phyloP scores from a whole-genome alignment of 2,113 vertebrate genomes.

The Phocoena phocoena region DNA sequence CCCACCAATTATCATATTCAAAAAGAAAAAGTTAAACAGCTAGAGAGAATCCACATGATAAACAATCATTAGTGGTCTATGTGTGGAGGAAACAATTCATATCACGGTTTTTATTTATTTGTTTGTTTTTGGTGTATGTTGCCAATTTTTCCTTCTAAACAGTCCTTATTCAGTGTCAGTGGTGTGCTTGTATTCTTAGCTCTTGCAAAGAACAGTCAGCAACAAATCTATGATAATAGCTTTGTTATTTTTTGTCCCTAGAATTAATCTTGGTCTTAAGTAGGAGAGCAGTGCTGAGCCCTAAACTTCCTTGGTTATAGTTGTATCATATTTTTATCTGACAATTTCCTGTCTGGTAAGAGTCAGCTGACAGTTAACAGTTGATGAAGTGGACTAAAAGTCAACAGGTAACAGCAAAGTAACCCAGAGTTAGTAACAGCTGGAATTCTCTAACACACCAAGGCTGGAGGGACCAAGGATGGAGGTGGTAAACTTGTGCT shows the following conservation, averaged over 20 bases:
- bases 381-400: neutral
- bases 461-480: neutral
- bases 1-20: neutral
- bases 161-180: neutral
- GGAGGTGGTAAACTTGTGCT: neutral
- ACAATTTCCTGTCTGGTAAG: neutral
- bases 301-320: neutral
- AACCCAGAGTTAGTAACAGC: neutral
- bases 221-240: neutral
- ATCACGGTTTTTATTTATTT: conserved; percentile 61
- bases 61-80: conserved; percentile 78
- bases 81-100: conserved; percentile 35
- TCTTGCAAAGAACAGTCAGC: neutral
- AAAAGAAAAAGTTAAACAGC: neutral
- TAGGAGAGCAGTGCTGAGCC: neutral
- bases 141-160: neutral
- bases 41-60: conserved; percentile 37
- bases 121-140: neutral
- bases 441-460: neutral
- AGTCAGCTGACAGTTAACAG: neutral
- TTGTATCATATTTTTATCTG: neutral
- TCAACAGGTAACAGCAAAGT: neutral
- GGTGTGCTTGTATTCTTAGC: neutral
- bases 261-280: neutral
- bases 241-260: neutral